phyloP scores from a whole-genome alignment of 2,797 vertebrate genomes.

The Sebastes paucispinis region DNA sequence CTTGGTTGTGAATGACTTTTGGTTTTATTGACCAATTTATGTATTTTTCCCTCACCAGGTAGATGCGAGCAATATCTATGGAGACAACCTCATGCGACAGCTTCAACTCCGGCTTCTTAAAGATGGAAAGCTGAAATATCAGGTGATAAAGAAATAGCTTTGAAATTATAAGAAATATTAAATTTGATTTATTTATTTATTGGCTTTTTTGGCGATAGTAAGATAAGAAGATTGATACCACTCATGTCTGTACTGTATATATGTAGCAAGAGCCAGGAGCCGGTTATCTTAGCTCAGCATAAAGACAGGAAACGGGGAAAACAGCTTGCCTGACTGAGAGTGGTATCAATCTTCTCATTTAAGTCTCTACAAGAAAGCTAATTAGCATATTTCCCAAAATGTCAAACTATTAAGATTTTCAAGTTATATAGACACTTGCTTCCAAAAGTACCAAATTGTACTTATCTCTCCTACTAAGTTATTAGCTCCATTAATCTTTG shows the following conservation, averaged over 20 bases:
- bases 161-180: neutral
- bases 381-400: neutral
- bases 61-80: slow-evolving; percentile 92
- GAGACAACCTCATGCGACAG: slow-evolving; percentile 88
- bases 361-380: neutral
- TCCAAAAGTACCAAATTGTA: no score
- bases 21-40: neutral
- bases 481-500: neutral
- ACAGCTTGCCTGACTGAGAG: no score
- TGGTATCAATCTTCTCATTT: no score
- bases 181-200: no score
- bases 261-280: neutral
- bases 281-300: neutral
- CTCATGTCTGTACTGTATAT: neutral
- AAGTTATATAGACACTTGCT: no score
- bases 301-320: neutral
- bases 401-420: neutral
- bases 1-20: neutral
- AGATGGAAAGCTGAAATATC: slow-evolving; percentile 94
- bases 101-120: slow-evolving; percentile 87
- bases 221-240: neutral
- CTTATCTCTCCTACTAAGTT: no score
- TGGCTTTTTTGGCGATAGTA: neutral
- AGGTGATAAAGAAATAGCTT: slow-evolving; percentile 76
- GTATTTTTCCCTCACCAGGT: slow-evolving; percentile 77